Conservation (phyloP, 2,797 vertebrate species). For the Pangasius djambal region DNA sequence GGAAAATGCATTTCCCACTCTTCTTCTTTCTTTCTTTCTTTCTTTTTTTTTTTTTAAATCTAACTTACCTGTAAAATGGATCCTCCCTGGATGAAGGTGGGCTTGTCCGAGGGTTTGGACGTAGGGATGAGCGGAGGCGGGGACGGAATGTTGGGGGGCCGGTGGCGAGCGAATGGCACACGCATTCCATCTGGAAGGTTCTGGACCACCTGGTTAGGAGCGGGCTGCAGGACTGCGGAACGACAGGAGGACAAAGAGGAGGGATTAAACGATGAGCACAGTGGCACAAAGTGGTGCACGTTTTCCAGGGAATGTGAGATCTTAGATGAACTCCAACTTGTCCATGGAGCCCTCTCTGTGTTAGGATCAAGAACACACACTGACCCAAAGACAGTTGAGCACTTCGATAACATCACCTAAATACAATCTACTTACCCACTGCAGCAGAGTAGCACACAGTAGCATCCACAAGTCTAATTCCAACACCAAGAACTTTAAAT, state of each 20-base stretch:
- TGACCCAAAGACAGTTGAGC: not conserved
- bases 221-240: constrained; percentile 87
- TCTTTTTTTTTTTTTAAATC: not conserved
- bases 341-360: not conserved
- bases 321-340: not conserved
- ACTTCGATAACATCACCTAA: constrained; percentile 4
- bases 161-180: constrained; percentile 87
- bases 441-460: not conserved
- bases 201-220: constrained; percentile 90
- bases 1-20: not conserved
- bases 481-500: not conserved
- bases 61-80: constrained; percentile 93
- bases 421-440: not conserved
- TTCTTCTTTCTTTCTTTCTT: not conserved
- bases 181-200: constrained; percentile 88
- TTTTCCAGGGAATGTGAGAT: not conserved
- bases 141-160: constrained; percentile 87
- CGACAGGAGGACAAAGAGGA: not conserved
- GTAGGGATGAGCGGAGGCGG: constrained; percentile 98
- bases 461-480: not conserved
- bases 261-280: not conserved
- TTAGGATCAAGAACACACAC: not conserved
- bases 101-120: constrained; percentile 95
- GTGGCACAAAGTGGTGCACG: not conserved
- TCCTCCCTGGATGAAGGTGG: constrained; percentile 96